Conservation (phyloP, 37 sponge, comb jelly and placozoan species). For the Halisarca cf. caerulea region DNA sequence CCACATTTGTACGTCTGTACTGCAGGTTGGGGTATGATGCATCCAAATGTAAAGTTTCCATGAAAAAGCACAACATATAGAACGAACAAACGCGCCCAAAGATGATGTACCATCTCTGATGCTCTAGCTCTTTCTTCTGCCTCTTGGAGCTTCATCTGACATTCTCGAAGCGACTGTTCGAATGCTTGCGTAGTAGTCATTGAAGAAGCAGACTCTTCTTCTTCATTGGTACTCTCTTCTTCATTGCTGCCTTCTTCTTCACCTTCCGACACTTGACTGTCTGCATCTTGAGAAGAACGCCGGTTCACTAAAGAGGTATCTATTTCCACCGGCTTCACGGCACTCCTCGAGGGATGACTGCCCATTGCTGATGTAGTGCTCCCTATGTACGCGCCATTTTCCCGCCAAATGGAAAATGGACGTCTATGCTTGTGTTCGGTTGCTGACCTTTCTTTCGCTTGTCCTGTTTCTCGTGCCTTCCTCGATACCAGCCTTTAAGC, state of each 20-base stretch:
- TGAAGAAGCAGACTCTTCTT: too few relatives aligned
- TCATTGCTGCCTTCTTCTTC: too few relatives aligned
- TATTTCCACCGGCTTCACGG: background rate
- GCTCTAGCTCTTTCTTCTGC: background rate
- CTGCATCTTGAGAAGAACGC: too few relatives aligned
- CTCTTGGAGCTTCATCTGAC: background rate
- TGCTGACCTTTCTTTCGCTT: background rate
- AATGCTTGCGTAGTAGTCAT: background rate
- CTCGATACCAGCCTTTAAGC: too few relatives aligned
- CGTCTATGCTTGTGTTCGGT: background rate
- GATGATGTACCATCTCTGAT: slow-evolving; percentile 12
- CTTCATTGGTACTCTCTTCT: too few relatives aligned
- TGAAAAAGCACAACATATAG: too few relatives aligned
- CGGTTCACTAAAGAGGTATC: background rate
- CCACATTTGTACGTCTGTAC: too few relatives aligned
- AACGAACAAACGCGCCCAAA: too few relatives aligned
- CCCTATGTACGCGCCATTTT: background rate
- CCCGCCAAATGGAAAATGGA: background rate
- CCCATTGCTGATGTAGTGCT: background rate
- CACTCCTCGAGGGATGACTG: background rate
- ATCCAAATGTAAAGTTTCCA: too few relatives aligned
- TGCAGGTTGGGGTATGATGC: too few relatives aligned
- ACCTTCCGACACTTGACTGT: too few relatives aligned
- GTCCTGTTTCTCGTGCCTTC: background rate
- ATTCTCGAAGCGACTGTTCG: background rate